Percentiles rank a stretch among this genome's conserved stretches.
phyloP scores from a whole-genome alignment of 2,888 invertebrate species.

The Cecidostiba fungosa region DNA sequence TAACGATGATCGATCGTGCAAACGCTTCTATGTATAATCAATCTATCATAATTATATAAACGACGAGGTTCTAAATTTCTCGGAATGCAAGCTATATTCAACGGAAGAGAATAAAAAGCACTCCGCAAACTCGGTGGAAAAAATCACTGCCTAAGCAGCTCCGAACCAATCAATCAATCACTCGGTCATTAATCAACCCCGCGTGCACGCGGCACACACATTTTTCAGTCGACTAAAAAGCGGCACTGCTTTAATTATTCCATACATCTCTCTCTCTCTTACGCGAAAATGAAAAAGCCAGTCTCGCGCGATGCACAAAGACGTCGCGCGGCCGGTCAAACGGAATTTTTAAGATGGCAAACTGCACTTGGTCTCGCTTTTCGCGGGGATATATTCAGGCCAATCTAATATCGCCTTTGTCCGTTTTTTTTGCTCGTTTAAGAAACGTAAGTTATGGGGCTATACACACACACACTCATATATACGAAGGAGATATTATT shows the following conservation, averaged over 20 bases:
- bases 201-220: background rate
- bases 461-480: background rate
- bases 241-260: background rate
- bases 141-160: background rate
- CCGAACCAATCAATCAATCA: slow-evolving; percentile 1
- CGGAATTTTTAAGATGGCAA: slow-evolving; percentile 46
- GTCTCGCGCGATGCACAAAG: slow-evolving; percentile 4
- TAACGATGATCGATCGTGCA: background rate
- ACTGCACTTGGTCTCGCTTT: background rate
- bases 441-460: background rate
- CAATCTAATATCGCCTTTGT: slow-evolving; percentile 2
- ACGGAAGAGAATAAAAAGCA: background rate
- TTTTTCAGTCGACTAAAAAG: background rate
- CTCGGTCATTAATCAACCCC: background rate
- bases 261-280: background rate
- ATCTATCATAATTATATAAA: background rate
- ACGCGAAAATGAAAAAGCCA: background rate
- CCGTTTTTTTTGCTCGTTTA: background rate
- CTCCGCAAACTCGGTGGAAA: background rate
- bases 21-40: background rate
- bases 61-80: background rate
- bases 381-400: slow-evolving; percentile 3
- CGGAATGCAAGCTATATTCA: background rate
- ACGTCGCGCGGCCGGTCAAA: slow-evolving; percentile 4
- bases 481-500: slow-evolving; percentile 6